Conservation (phyloP, 2,113 vertebrate genomes). For the Pseudorasbora parva region DNA sequence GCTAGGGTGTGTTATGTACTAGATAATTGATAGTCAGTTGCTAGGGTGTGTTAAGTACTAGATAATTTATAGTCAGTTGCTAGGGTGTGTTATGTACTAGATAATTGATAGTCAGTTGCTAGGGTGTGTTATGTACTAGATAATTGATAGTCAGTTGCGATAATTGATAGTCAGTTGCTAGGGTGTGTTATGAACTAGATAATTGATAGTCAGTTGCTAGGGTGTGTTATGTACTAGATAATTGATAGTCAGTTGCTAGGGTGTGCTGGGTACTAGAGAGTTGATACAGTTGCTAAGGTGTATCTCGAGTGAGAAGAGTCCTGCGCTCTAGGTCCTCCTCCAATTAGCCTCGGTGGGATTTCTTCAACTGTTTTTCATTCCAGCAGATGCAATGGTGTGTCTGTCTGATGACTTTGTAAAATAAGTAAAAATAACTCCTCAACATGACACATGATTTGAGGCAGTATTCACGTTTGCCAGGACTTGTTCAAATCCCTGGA, state of each 20-base stretch:
- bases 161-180: no score
- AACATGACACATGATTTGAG: background rate
- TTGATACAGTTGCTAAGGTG: background rate
- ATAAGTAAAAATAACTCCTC: no score
- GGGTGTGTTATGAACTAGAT: no score
- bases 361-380: background rate
- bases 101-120: no score
- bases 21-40: no score
- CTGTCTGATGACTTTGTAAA: background rate
- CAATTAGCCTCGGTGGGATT: background rate
- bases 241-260: background rate
- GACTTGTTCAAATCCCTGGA: background rate
- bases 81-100: no score
- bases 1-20: background rate
- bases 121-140: no score
- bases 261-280: background rate
- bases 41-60: background rate
- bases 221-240: background rate
- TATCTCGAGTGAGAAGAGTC: no score
- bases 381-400: background rate
- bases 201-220: no score
- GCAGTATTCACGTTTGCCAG: background rate
- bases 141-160: no score
- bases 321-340: background rate
- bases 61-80: no score